A percentile compares a stretch with the other conserved stretches of the same genome.
These are phyloP conservation scores for Catamblyrhynchus diadema DNA, from an alignment of 2,797 vertebrate genomes.

Conservation along the genomic window DNA sequence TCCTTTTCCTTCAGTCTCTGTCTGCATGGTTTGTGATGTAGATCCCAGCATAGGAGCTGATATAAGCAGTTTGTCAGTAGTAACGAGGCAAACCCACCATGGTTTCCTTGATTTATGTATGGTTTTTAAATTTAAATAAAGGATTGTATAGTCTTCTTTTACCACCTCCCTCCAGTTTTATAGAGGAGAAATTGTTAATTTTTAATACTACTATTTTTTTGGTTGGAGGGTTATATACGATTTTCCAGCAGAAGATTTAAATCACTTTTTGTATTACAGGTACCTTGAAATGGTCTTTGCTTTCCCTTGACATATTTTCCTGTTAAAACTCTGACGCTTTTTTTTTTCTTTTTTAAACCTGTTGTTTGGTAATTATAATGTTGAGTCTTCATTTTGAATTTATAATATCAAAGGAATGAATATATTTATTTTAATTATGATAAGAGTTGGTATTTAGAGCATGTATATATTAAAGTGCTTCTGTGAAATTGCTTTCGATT, in stretches of 20 bases:
- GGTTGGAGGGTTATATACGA: fast-evolving
- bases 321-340: not conserved
- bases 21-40: fast-evolving
- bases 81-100: not conserved
- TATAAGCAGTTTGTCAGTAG: not conserved
- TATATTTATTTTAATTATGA: not conserved
- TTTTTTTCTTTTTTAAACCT: not conserved
- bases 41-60: not conserved
- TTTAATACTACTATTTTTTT: not conserved
- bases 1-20: not conserved
- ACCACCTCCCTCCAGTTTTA: not conserved
- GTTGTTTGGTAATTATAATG: not conserved
- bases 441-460: not conserved
- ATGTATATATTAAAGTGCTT: not conserved
- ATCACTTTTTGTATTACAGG: not conserved
- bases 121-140: not conserved
- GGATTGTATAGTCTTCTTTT: not conserved
- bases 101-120: not conserved
- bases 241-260: not conserved
- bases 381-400: not conserved
- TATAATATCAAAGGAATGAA: not conserved
- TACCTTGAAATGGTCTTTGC: not conserved
- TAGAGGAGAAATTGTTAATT: not conserved
- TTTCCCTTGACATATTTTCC: not conserved
- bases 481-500: not conserved